A percentile compares a stretch with the other conserved stretches of the same genome.
Conservation (phyloP, 2,797 vertebrate species). For the Thalassophryne amazonica region DNA sequence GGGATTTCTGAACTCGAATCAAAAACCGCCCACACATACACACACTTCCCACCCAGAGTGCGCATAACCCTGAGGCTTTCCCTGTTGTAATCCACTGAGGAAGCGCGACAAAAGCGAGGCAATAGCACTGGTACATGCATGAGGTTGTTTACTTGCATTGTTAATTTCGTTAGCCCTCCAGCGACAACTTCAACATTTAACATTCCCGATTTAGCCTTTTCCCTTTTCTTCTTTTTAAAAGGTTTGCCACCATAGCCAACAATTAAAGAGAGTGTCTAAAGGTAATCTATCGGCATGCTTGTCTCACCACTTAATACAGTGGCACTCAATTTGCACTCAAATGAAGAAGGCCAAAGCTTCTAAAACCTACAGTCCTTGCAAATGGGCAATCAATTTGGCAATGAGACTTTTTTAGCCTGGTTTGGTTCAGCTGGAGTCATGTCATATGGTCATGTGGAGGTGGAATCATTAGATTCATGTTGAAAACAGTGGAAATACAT, state of each 20-base stretch:
- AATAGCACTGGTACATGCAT: conserved; percentile 44
- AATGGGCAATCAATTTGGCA: conserved; percentile 71
- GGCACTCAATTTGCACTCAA: conserved; percentile 63
- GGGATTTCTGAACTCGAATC: conserved; percentile 72
- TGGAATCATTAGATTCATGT: too few relatives aligned
- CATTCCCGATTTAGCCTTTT: conserved; percentile 70
- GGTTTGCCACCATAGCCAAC: conserved; percentile 64
- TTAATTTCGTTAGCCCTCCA: conserved; percentile 80
- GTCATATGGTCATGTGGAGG: conserved; percentile 25
- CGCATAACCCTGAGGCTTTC: conserved; percentile 55
- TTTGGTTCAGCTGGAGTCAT: conserved; percentile 27
- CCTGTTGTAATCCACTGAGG: conserved; percentile 63
- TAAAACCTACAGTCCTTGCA: conserved; percentile 70
- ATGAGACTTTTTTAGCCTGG: conserved; percentile 67
- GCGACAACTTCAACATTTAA: conserved; percentile 81
- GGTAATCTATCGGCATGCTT: conserved; percentile 68
- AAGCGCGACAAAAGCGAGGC: conserved; percentile 46
- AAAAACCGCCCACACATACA: conserved; percentile 48
- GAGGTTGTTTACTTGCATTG: conserved; percentile 79
- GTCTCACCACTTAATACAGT: conserved; percentile 66
- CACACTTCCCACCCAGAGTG: neutral
- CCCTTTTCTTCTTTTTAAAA: conserved; percentile 39
- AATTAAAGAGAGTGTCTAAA: conserved; percentile 71
- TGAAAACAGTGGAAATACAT: too few relatives aligned
- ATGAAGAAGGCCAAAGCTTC: conserved; percentile 60